A percentile compares a stretch with the other conserved stretches of the same genome.
Evolutionary conservation across 2,797 vertebrate genomes (phyloP).

Genomic region (Gallirallus australis): DNA sequence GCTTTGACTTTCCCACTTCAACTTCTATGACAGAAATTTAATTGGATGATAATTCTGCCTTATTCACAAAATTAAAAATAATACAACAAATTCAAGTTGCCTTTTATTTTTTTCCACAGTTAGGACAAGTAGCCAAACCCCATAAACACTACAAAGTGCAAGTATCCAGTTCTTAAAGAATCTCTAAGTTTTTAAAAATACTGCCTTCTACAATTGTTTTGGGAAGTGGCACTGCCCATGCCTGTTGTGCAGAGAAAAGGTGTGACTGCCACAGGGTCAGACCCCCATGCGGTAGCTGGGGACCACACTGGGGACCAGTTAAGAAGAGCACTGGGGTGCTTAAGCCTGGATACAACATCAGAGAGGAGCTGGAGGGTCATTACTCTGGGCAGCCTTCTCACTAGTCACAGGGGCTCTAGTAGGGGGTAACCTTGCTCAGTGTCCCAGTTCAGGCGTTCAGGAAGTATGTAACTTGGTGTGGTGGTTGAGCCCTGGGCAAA

Average conservation of each 20-base stretch:
- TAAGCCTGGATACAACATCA: fast-evolving
- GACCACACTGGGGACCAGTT: neutral
- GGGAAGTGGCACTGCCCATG: neutral
- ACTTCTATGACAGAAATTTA: neutral
- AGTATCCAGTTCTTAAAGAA: neutral
- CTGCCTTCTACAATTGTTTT: neutral
- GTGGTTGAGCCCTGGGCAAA: no score
- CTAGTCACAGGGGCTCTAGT: neutral
- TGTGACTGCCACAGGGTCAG: neutral
- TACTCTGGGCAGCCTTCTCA: neutral
- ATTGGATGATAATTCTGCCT: neutral
- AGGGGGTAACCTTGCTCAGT: neutral
- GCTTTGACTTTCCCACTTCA: neutral
- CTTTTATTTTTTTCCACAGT: neutral
- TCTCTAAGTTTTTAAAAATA: neutral
- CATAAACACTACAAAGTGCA: neutral
- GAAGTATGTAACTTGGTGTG: neutral
- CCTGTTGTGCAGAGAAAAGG: no score
- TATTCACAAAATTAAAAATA: neutral
- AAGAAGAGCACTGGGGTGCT: neutral
- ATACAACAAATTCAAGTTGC: neutral
- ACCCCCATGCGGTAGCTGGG: neutral
- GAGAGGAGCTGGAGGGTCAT: neutral
- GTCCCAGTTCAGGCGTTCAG: neutral
- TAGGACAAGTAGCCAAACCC: neutral